Base-by-base conservation (phyloP, 1,140 invertebrate genomes). In the Prorops nasuta region DNA sequence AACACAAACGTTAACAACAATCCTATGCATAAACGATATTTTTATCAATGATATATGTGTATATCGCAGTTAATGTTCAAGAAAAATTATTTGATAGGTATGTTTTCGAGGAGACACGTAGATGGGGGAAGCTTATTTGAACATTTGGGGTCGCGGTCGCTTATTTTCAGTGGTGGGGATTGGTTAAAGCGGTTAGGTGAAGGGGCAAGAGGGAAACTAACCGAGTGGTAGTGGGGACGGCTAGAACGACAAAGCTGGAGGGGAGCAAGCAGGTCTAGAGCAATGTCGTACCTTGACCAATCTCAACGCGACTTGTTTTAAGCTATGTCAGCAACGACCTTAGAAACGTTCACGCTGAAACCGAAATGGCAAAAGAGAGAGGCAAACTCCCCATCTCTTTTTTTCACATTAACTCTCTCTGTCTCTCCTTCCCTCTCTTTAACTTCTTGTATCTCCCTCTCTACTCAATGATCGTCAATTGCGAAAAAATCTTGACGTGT, bases 281-380 rank as follows among this genome's bases (percentile, higher is more conserved):
- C 60, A 55, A 58, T 67, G 68, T 69, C 66, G 70, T 72, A 71
- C 71, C 72, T 75, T 75, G 72, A 75, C 72, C 72, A 75, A 75
- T 74, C 72, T 72, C 71, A 75, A 75, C 67, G 69, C 63, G 58
- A 72, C 71, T 74, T 69, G 72, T 75, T 75, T 75, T 75, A 75
- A 75, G 71, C 71, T 75, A 72, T 69, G 58, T 63, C 67, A 56
- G 54, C 58, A 58, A 54, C 63, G 68, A 67, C 70, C 65, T 70
- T 64, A 69, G 66, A 67, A 69, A 57, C 45, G 59, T 63, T 67
- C 63, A 44, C 39, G 45, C 53, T 44, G 43, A 62, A 68, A 65
- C 55, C 43, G 44, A 67, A 66, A 63, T 64, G 44, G 48, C 44
- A 46, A 64, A 50, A n/a, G 22, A 16, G 17, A 42, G 32, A 36